Percentiles rank a stretch among this genome's conserved stretches.
These are phyloP conservation scores for Tonatia bakeri DNA, from an alignment of 2,113 vertebrate genomes.

Conservation along the genomic window DNA sequence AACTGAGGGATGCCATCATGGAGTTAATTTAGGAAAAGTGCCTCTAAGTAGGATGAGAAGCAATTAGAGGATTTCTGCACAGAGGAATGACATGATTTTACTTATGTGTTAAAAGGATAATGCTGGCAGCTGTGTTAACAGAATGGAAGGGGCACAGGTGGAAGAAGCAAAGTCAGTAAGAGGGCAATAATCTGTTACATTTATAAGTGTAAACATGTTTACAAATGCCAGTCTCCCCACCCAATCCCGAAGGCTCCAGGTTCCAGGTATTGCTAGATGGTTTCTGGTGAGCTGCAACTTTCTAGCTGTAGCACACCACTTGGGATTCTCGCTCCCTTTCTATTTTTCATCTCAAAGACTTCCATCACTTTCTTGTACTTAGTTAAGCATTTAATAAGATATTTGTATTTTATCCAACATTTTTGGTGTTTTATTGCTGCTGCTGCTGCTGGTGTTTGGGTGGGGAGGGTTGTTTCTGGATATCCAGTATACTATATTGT, in stretches of 20 bases:
- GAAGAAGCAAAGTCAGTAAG: neutral
- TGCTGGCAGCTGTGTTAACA: neutral
- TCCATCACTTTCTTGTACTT: neutral
- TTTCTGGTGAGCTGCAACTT: neutral
- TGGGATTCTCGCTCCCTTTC: neutral
- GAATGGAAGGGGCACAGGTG: neutral
- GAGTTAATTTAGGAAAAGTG: conserved; percentile 12
- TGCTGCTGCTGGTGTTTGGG: neutral
- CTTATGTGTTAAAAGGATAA: neutral
- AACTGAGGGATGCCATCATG: neutral
- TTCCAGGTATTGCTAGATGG: neutral
- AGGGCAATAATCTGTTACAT: neutral
- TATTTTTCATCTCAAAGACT: neutral
- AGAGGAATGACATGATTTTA: neutral
- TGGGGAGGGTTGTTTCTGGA: neutral
- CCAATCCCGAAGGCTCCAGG: neutral
- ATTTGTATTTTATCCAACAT: neutral
- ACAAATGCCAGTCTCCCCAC: neutral
- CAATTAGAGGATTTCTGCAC: neutral
- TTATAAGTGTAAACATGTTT: neutral
- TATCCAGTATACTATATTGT: neutral
- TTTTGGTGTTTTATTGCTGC: neutral
- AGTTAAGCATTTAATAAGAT: conserved; percentile 3
- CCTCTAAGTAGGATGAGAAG: neutral
- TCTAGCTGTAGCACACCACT: neutral